Percentiles rank a stretch among this genome's conserved stretches.
Evolutionary conservation across 2,888 invertebrate species (phyloP).

Genomic region (Synergus laeviventris): DNA sequence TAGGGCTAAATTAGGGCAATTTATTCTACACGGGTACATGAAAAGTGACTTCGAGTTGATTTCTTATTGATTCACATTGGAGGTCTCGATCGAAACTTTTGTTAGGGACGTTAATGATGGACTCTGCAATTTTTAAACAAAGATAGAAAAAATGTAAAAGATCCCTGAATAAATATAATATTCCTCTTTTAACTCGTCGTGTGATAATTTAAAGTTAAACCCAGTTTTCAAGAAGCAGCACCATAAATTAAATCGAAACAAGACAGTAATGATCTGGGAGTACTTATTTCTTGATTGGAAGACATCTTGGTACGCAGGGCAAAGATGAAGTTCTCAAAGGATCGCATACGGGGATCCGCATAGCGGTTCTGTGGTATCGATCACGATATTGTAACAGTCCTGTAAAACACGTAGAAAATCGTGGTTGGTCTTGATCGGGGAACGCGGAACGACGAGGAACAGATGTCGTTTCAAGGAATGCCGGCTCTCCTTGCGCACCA

Average conservation of each 20-base stretch:
- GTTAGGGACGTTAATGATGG: too few relatives aligned
- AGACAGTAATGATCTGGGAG: constrained; percentile 35
- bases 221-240: constrained; percentile 34
- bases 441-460: constrained; percentile 71
- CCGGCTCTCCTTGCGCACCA: constrained; percentile 47
- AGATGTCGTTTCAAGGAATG: constrained; percentile 70
- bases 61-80: too few relatives aligned
- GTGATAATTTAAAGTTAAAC: constrained; percentile 26
- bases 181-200: background rate
- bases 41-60: too few relatives aligned
- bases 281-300: constrained; percentile 40
- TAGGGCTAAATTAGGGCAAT: too few relatives aligned
- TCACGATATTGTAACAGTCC: constrained; percentile 57
- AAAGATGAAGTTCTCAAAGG: constrained; percentile 40
- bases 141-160: background rate
- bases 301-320: constrained; percentile 17
- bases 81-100: too few relatives aligned
- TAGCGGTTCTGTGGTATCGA: constrained; percentile 56
- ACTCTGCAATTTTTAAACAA: too few relatives aligned
- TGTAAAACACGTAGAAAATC: constrained; percentile 50
- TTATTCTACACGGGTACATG: too few relatives aligned
- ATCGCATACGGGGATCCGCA: constrained; percentile 31
- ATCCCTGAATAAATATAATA: background rate
- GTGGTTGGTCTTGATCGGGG: constrained; percentile 54
- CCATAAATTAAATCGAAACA: constrained; percentile 38